Evolutionary conservation across 1,140 invertebrate species (phyloP).

Genomic region (Drosophila persimilis): DNA sequence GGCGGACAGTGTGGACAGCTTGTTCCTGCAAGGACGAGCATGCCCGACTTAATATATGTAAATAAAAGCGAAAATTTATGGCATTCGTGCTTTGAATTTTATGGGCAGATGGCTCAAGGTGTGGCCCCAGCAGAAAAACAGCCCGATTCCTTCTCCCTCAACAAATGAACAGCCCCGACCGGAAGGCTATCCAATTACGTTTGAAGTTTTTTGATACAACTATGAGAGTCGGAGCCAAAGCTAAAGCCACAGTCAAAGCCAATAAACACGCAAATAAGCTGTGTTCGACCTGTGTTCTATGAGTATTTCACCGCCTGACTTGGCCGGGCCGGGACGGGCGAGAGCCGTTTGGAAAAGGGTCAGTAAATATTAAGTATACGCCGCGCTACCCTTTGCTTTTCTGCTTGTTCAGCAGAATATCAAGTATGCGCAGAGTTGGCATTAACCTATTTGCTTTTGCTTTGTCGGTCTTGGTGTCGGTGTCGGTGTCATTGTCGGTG

Average conservation of each 20-base stretch:
- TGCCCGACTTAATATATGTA: constrained; percentile 65
- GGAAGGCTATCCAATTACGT: constrained; percentile 69
- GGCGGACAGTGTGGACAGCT: neutral
- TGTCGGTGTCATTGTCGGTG: neutral
- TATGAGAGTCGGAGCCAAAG: constrained; percentile 11
- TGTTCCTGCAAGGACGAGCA: neutral
- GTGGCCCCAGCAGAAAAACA: constrained; percentile 39
- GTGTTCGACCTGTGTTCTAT: constrained; percentile 31
- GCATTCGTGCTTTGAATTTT: constrained; percentile 75
- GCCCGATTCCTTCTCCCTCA: constrained; percentile 18
- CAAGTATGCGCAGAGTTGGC: constrained; percentile 31
- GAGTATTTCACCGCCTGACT: constrained; percentile 1
- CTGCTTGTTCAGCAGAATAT: constrained; percentile 18
- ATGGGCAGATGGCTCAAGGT: constrained; percentile 60
- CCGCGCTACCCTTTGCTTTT: constrained; percentile 12
- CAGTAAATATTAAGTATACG: constrained; percentile 50
- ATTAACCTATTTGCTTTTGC: neutral
- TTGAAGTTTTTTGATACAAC: constrained; percentile 64
- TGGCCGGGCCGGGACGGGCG: no score
- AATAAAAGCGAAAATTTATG: constrained; percentile 76
- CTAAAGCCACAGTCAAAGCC: constrained; percentile 46
- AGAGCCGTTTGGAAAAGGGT: constrained; percentile 24
- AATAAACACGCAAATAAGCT: constrained; percentile 79
- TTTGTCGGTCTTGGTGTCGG: neutral
- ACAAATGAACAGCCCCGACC: constrained; percentile 36